A percentile compares a stretch with the other conserved stretches of the same genome.
These are phyloP conservation scores for Leptatherina wallacei DNA, from an alignment of 2,797 vertebrate species.

Conservation along the genomic window DNA sequence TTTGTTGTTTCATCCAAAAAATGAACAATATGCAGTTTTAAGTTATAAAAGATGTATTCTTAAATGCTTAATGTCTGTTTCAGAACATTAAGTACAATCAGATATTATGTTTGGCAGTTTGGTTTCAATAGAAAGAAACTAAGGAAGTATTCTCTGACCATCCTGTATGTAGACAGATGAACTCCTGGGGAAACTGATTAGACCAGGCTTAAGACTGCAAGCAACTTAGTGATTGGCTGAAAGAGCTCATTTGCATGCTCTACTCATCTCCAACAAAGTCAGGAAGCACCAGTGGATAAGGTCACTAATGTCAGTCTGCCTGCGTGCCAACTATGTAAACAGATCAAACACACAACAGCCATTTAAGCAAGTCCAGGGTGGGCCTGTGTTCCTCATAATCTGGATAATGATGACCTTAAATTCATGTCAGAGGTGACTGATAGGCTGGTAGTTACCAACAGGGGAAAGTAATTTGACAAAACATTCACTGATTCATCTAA, in stretches of 20 bases:
- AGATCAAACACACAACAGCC: slow-evolving; percentile 63
- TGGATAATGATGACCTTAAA: slow-evolving; percentile 39
- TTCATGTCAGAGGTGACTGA: slow-evolving; percentile 36
- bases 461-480: background rate
- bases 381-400: slow-evolving; percentile 41
- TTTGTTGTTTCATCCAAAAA: slow-evolving; percentile 19
- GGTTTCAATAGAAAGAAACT: slow-evolving; percentile 9
- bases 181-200: slow-evolving; percentile 60
- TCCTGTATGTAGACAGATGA: slow-evolving; percentile 34
- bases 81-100: background rate
- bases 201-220: slow-evolving; percentile 49
- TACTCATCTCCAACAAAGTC: slow-evolving; percentile 63
- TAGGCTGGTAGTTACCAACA: slow-evolving; percentile 1
- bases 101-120: slow-evolving; percentile 16
- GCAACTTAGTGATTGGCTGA: slow-evolving; percentile 55
- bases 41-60: slow-evolving; percentile 22
- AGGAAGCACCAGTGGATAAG: slow-evolving; percentile 72
- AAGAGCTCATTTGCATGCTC: slow-evolving; percentile 73
- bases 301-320: slow-evolving; percentile 72
- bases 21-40: slow-evolving; percentile 9
- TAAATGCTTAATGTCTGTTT: slow-evolving; percentile 42
- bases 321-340: slow-evolving; percentile 60
- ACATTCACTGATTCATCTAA: no score
- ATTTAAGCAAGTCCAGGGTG: slow-evolving; percentile 28
- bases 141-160: slow-evolving; percentile 38